Base-by-base conservation (phyloP, 2,888 invertebrate genomes). In the Tetropium fuscum region DNA sequence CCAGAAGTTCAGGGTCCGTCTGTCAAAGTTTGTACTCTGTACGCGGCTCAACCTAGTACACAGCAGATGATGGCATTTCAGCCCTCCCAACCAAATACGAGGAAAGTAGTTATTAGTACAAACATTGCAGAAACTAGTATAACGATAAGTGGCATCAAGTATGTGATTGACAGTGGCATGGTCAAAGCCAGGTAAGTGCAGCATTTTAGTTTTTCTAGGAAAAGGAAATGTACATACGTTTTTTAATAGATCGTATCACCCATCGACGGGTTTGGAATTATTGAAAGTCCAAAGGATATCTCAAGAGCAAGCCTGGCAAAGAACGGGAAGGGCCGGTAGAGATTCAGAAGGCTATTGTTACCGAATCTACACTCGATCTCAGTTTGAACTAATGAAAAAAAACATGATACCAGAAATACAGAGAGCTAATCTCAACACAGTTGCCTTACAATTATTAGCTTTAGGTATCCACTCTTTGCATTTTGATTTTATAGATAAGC, bases 71-170 rank as follows among this genome's bases (percentile, higher is more conserved):
- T 91, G 76, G 95, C 94, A 13, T 97, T 97, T 84, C 85, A 88
- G 59, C 86, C 87, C 0, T 85, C 90, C 1, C 89, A 92, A 1
- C 82, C 86, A 2, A 91, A 90, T 58, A 88, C 88, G 11, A 86
- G 98, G 51, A 99, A 98, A 84, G 89, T 98, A 16, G 90, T 99
- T 19, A 85, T 99, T 44, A 91, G 97, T 3, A 99, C 99, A 20
- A 99, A 99, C 80, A 94, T 99, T 65, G 98, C 99, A 0, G 99
- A 99, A 84, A 96, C 98, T 0, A 98, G 98, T 1, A 88, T 99
- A 19, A 99, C 98, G 0, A 98, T 99, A 70, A 92, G 92, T 54
- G 93, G 94, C 49, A 92, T 98, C 68, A 91, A 92, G 73, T 93
- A 89, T 83, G 95, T 98, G 6, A 90, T 98, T 56, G 98, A 98